Base-by-base conservation (phyloP, 2,797 vertebrate species). In the Discoglossus pictus region DNA sequence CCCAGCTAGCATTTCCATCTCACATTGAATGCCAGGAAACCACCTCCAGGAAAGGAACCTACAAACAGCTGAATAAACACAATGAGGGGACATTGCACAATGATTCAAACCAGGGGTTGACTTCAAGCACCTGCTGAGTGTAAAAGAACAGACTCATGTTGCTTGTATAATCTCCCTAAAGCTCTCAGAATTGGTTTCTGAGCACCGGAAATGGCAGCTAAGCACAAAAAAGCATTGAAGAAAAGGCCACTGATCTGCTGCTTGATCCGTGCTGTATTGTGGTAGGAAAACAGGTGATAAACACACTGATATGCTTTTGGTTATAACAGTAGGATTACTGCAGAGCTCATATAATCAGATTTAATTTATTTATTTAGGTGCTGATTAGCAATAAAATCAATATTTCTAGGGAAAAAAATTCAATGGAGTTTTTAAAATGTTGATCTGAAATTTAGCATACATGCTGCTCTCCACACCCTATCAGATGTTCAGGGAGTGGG, bases 41-140 rank as follows among this genome's bases (percentile, higher is more conserved):
- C 35, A 39, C 44, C 38, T 65, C 31, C 35, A 66, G 52, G 31
- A 66, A 27, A 58, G 4, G 11, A 17, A 36, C 35, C 36, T 48
- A 31, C 17, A 66, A 66, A 55, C 52, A 47, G 62, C 62, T 65
- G 51, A 47, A 55, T 42, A 65, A 65, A 65, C 40, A 65, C 3
- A 36, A 16, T 15, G 47, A 38, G n/a, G 27, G 52, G 56, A 65
- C 52, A 65, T 21, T 13, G 34, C 17, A 54, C 61, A 64, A 53
- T 65, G 40, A 31, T 25, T 56, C 10, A 38, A 42, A 54, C 40
- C 51, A 35, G 47, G 52, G 34, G 21, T n/a, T 34, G 13, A 24
- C 31, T 46, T 46, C 51, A 36, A 25, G 9, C 42, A 3, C 39
- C 24, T 44, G 50, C 50, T 50, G 20, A 42, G 12, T 17, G 38